Evolutionary conservation across 2,888 invertebrate genomes (phyloP).

Genomic region (Eledone cirrhosa): DNA sequence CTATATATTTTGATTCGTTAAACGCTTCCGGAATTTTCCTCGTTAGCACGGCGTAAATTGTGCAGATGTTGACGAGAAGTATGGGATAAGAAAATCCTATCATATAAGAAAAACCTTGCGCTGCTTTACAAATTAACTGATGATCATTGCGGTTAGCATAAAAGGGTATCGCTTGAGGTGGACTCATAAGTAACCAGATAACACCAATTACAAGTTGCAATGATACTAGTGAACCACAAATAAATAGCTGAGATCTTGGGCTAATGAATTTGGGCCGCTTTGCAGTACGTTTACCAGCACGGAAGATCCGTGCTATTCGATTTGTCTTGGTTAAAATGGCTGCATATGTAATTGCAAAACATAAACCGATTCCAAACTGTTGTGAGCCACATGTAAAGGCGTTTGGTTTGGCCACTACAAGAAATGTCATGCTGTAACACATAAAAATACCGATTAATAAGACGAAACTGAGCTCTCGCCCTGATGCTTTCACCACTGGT

Average conservation of each 20-base stretch:
- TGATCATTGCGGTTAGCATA: slow-evolving; percentile 92
- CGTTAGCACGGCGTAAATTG: slow-evolving; percentile 67
- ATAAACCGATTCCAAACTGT: slow-evolving; percentile 66
- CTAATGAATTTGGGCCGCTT: slow-evolving; percentile 68
- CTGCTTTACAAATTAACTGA: slow-evolving; percentile 80
- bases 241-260: slow-evolving; percentile 67
- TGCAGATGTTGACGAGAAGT: slow-evolving; percentile 80
- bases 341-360: slow-evolving; percentile 67
- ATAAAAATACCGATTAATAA: slow-evolving; percentile 64
- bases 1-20: slow-evolving; percentile 68
- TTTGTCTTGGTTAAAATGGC: slow-evolving; percentile 68
- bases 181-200: slow-evolving; percentile 91
- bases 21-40: slow-evolving; percentile 69
- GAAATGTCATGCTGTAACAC: slow-evolving; percentile 66
- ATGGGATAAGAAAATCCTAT: slow-evolving; percentile 84
- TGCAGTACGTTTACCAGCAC: slow-evolving; percentile 66
- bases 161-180: slow-evolving; percentile 88
- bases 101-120: slow-evolving; percentile 72
- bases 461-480: slow-evolving; percentile 67
- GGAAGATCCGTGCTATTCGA: slow-evolving; percentile 65
- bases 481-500: slow-evolving; percentile 68
- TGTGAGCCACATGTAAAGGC: slow-evolving; percentile 65
- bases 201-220: slow-evolving; percentile 78
- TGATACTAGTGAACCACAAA: slow-evolving; percentile 64
- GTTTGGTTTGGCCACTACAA: slow-evolving; percentile 65